phyloP scores from a whole-genome alignment of 1,140 invertebrate genomes.

The Drosophila tsacasi region DNA sequence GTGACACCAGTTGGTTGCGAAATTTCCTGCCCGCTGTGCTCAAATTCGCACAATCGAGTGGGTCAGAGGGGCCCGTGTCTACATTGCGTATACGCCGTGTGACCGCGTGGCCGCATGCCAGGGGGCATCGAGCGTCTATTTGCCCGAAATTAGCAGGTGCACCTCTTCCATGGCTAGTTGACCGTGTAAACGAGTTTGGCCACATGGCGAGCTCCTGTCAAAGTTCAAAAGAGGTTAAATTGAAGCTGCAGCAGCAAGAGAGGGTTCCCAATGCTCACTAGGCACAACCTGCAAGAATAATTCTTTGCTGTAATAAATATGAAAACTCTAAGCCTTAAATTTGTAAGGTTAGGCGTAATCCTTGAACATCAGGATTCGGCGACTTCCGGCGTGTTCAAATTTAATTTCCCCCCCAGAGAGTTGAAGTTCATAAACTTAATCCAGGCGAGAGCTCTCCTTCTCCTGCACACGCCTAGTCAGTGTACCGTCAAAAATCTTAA shows the following conservation, averaged over 20 bases:
- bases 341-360: background rate
- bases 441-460: conserved; percentile 1
- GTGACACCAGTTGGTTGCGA: conserved; percentile 21
- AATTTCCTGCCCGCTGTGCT: conserved; percentile 37
- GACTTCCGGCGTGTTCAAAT: conserved; percentile 7
- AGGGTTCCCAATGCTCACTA: no score
- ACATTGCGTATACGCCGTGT: conserved; percentile 70
- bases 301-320: background rate
- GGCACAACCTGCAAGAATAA: background rate
- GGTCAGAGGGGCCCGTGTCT: background rate
- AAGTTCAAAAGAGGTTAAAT: no score
- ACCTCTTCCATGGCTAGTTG: conserved; percentile 5
- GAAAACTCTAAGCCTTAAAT: background rate
- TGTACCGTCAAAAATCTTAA: conserved; percentile 25
- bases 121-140: conserved; percentile 15
- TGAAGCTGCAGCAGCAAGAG: background rate
- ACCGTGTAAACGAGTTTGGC: background rate
- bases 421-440: conserved; percentile 28
- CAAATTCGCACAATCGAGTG: conserved; percentile 30
- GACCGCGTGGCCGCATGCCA: background rate
- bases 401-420: conserved; percentile 33
- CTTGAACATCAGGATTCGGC: background rate
- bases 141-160: conserved; percentile 50
- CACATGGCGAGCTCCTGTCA: background rate
- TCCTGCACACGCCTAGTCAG: background rate